Evolutionary conservation across 2,888 invertebrate species (phyloP), one percentile per base, ranked within the genome.

Genomic region (Caenorhabditis wallacei): DNA sequence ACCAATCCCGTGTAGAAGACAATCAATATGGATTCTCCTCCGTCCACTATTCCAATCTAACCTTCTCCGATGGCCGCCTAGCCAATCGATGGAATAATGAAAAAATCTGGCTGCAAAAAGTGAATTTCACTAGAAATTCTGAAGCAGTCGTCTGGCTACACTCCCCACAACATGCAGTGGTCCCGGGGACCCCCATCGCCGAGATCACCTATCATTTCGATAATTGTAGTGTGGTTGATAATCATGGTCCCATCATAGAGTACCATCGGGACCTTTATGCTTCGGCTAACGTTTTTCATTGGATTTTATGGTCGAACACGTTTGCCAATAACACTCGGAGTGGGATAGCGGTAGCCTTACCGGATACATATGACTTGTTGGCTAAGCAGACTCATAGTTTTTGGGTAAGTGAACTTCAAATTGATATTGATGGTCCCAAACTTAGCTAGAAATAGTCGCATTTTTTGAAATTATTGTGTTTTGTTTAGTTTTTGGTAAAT

Each of bases 221-320:
- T 89, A 95, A 95, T 87, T 95, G 95, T 66, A 93, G 95, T 79
- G 95, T 99, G 48, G 95, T 95, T 0, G 95, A 96, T 89, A 99
- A 99, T 92, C 95, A 95, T 0, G 94, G 94, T 92, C 93, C 93
- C 2, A 96, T 97, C 16, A 95, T 98, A 84, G 91, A 91, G 70
- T 90, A 88, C 78, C 86, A 92, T 76, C 78, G 96, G 90, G 97
- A 99, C 92, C 94, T 98, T 88, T 95, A 97, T 87, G 95, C 96
- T 84, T 97, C 98, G 0, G 98, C 98, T 91, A 99, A 99, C 93
- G 94, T 99, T 0, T 99, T 97, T 94, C 97, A 98, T 92, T 99
- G 98, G 94, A 94, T 96, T 30, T 74, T 92, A 16, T 92, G 87
- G 87, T 91, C 91, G 16, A 91, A 90, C 68, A 91, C 91, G 0